Evolutionary conservation across 2,888 invertebrate genomes (phyloP), one percentile per base, ranked within the genome.

Genomic region (Ochlodes sylvanus): DNA sequence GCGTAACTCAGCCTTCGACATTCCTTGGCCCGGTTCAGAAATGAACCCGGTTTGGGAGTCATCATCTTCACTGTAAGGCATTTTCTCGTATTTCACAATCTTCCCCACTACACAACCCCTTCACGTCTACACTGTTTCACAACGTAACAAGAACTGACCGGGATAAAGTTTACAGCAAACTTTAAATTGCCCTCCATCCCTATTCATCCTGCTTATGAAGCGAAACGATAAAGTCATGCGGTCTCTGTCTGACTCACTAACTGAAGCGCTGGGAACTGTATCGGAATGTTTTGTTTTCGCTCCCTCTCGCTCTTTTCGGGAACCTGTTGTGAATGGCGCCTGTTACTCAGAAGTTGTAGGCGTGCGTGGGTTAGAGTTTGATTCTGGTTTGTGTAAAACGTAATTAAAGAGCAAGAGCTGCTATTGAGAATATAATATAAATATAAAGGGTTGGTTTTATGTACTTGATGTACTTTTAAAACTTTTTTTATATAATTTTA

Each of bases 1-100:
- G 85, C 96, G 90, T 69, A 96, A 87, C 80, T 96, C 96, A 0
- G 96, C 96, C 80, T 96, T 96, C 0, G 96, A 95, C 94, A 96
- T 91, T 69, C 94, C 94, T 6, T 94, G 88, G 54, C 86, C 86
- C n/a, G 94, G 81, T 71, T 95, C 95, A 44, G 91, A 89, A 32
- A 82, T 78, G 72, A 89, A 93, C 71, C 91, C 92, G 56, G 86
- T 87, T 72, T 92, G 92, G 55, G 93, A 92, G 70, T 95, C 95
- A 75, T 93, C 95, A 81, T 95, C 95, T 73, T 95, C 95, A 87
- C 95, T 95, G 77, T 94, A 94, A 77, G 94, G 95, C 95, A 95
- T 95, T 79, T 76, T 82, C 7, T 50, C 65, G 63, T 71, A 55
- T 63, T 38, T 66, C 70, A 69, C 70, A 69, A 69, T 65, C 56